These are phyloP conservation scores for Mesorhabditis belari DNA, from an alignment of 2,888 invertebrate species.

Conservation along the genomic window DNA sequence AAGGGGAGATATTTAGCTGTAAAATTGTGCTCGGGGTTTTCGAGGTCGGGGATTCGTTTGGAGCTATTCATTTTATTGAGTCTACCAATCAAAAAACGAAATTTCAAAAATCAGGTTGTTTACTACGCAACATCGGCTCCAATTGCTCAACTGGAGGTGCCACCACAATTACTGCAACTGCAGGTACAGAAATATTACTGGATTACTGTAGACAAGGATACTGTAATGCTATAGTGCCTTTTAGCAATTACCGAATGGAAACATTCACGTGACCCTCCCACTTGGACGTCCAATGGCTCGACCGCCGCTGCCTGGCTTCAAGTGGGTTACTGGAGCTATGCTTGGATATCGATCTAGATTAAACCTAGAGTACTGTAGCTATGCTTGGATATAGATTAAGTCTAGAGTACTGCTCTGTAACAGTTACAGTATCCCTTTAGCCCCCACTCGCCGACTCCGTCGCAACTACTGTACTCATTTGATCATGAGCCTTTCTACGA, in stretches of 20 bases:
- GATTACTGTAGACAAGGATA: too few species aligned
- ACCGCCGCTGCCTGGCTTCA: conserved; percentile 26
- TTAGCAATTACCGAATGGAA: conserved; percentile 39
- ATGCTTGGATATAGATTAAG: not conserved
- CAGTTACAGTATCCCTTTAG: too few species aligned
- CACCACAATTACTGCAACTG: conserved; percentile 38
- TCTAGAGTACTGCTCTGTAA: not conserved
- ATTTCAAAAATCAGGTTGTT: too few species aligned
- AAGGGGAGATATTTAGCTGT: too few species aligned
- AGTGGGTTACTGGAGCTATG: not conserved
- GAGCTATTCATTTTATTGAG: too few species aligned
- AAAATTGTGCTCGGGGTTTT: too few species aligned
- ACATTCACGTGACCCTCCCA: conserved; percentile 43
- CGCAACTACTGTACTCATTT: conserved; percentile 42
- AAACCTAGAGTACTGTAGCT: too few species aligned
- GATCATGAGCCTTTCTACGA: conserved; percentile 48
- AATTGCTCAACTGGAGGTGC: conserved; percentile 15
- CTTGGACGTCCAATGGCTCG: conserved; percentile 25
- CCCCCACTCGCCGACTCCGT: conserved; percentile 34
- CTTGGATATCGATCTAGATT: not conserved
- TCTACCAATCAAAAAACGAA: too few species aligned
- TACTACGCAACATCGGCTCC: not conserved
- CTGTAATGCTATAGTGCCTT: not conserved
- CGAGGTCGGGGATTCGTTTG: too few species aligned
- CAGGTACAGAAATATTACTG: too few species aligned